Evolutionary conservation across 2,888 invertebrate species (phyloP), one percentile per base, ranked within the genome.

Genomic region (Lycophotia porphyrea): DNA sequence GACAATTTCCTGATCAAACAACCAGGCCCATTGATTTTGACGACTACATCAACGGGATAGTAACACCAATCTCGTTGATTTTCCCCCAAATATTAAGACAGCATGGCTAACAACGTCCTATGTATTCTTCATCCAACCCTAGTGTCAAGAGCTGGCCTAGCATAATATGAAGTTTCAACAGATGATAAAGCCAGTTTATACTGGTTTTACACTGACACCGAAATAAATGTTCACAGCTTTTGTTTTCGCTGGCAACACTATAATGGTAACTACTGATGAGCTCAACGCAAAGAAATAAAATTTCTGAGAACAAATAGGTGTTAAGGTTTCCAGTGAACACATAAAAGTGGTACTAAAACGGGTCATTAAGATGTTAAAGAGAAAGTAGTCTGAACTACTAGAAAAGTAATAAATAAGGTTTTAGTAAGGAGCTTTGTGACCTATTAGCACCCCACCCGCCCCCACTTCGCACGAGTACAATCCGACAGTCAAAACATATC

Each of bases 261-360:
- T 31, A 39, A 39, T 70, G 24, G 24, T 13, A 71, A 9, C 4
- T 44, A 27, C 11, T 73, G 24, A 60, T 34, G 34, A 58, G 3
- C 39, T 44, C 13, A 49, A 13, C 11, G 27, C 42, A 24, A 24
- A 9, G 24, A 34, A 47, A 71, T 42, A 71, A 42, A 71, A 8
- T 42, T 72, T 64, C 79, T 8, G 34, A 24, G 42, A 67, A 67
- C 52, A 13, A 5, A 13, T 7, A 15, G 47, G 7, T 13, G 65
- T 31, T 31, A 7, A 34, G 11, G 44, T 65, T 80, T 69, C 69
- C 68, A 24, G 42, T 31, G 18, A 68, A 61, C 44, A 2, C 58
- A 8, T 36, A 52, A 60, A 55, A n/a, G 34, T 39, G n/a, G 60
- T 58, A 49, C 31, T 79, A 69, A 79, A 79, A 74, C 42, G 9